A percentile compares a stretch with the other conserved stretches of the same genome.
These are phyloP conservation scores for Atlantisia rogersi DNA, from an alignment of 2,113 vertebrate genomes.

Conservation along the genomic window DNA sequence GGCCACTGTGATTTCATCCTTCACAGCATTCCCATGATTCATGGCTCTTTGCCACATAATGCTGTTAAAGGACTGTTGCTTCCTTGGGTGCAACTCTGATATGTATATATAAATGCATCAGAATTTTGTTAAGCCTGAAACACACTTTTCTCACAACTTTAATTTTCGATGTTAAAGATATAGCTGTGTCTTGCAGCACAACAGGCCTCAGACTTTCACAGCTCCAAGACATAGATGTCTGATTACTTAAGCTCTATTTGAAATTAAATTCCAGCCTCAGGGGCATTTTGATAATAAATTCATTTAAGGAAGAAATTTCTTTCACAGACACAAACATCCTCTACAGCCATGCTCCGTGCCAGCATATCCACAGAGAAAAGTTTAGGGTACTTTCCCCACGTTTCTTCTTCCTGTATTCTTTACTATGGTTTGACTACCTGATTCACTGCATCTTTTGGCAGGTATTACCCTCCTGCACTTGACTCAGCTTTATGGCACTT, in stretches of 20 bases:
- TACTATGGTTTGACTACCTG: neutral
- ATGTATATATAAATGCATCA: neutral
- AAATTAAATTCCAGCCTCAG: constrained; percentile 73
- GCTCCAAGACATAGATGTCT: constrained; percentile 70
- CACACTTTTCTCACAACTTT: constrained; percentile 2
- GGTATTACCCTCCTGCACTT: constrained; percentile 6
- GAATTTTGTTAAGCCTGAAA: constrained; percentile 19
- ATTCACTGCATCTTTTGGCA: constrained; percentile 22
- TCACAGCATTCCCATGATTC: neutral
- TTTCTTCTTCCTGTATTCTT: constrained; percentile 7
- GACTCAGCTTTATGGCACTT: constrained; percentile 13
- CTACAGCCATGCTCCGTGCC: neutral
- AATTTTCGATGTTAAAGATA: constrained; percentile 67
- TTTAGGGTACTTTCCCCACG: constrained; percentile 50
- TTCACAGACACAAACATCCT: constrained; percentile 47
- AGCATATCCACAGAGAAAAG: neutral
- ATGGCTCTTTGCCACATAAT: neutral
- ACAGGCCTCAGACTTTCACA: constrained; percentile 58
- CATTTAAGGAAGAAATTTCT: constrained; percentile 54
- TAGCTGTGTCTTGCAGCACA: constrained; percentile 38
- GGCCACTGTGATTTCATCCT: neutral
- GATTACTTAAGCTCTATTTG: constrained; percentile 70
- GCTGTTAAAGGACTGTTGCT: neutral
- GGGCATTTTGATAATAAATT: constrained; percentile 71
- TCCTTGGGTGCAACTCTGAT: neutral